Conservation (phyloP, 2,888 invertebrate species). For the Arge pagana region DNA sequence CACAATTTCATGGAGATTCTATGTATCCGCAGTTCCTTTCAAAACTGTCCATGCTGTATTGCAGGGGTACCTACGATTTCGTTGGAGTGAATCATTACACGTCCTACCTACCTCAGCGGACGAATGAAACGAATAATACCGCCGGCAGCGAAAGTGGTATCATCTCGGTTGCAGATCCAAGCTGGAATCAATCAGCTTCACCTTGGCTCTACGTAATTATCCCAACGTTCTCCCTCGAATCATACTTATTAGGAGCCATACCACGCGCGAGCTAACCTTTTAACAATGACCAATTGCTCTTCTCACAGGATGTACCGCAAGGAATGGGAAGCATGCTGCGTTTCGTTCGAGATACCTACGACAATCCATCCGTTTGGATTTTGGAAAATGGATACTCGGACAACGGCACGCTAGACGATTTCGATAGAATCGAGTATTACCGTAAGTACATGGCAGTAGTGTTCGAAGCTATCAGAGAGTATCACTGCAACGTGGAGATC, state of each 20-base stretch:
- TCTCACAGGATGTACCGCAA: constrained; percentile 69
- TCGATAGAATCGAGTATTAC: background rate
- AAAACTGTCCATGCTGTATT: too few species aligned
- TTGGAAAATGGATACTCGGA: constrained; percentile 69
- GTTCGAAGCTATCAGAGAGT: constrained; percentile 43
- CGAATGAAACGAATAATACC: constrained; percentile 20
- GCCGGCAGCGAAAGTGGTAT: too few species aligned
- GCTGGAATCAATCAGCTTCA: constrained; percentile 36
- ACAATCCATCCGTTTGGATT: constrained; percentile 63
- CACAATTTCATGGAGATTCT: too few species aligned
- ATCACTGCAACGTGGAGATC: background rate
- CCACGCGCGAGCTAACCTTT: background rate
- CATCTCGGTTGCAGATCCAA: constrained; percentile 42
- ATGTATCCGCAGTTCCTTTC: too few species aligned
- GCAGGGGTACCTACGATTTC: constrained; percentile 60
- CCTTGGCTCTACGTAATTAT: constrained; percentile 32
- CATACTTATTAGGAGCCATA: too few species aligned
- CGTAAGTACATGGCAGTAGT: constrained; percentile 3
- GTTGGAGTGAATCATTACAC: constrained; percentile 62
- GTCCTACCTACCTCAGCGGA: constrained; percentile 33
- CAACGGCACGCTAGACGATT: background rate
- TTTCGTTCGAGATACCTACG: constrained; percentile 66
- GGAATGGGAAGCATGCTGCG: constrained; percentile 68
- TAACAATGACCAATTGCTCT: too few species aligned
- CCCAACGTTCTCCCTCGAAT: background rate